phyloP scores from a whole-genome alignment of 92 coral and sea anemone species.

The Epizoanthus stellaris region DNA sequence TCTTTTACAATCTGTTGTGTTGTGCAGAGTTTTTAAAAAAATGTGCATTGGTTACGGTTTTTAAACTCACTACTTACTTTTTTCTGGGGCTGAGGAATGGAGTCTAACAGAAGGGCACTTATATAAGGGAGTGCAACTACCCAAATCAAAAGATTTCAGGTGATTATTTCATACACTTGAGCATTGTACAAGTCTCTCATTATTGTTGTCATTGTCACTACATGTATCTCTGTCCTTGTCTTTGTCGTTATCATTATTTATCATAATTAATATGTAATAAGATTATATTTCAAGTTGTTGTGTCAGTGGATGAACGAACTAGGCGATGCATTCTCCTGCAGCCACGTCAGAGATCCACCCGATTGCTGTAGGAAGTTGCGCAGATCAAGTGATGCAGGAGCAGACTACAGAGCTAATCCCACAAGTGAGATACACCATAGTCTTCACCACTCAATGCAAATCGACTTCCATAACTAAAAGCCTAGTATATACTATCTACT shows the following conservation, averaged over 20 bases:
- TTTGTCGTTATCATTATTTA: neutral
- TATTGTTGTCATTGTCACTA: too few species aligned
- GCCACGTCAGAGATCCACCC: slow-evolving; percentile 79
- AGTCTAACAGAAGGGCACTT: too few species aligned
- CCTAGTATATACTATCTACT: neutral
- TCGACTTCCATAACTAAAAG: slow-evolving; percentile 18
- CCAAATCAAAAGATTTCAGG: too few species aligned
- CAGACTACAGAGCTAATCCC: neutral
- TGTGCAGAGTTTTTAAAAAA: too few species aligned
- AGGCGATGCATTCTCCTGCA: slow-evolving; percentile 52
- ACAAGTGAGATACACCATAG: slow-evolving; percentile 22
- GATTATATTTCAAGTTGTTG: too few species aligned
- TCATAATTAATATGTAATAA: neutral
- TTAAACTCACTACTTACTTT: too few species aligned
- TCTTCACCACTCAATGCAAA: slow-evolving; percentile 36
- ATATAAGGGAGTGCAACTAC: too few species aligned
- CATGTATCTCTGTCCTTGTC: neutral
- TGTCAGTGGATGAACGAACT: slow-evolving; percentile 90
- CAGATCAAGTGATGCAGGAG: slow-evolving; percentile 29
- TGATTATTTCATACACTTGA: too few species aligned
- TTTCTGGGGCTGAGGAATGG: too few species aligned
- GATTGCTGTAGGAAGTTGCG: slow-evolving; percentile 76
- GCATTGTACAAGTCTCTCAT: too few species aligned
- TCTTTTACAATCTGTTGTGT: too few species aligned
- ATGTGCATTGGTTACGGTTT: too few species aligned